Evolutionary conservation across 2,888 invertebrate species (phyloP), one percentile per base, ranked within the genome.

Genomic region (Tenthredo scrophulariae): DNA sequence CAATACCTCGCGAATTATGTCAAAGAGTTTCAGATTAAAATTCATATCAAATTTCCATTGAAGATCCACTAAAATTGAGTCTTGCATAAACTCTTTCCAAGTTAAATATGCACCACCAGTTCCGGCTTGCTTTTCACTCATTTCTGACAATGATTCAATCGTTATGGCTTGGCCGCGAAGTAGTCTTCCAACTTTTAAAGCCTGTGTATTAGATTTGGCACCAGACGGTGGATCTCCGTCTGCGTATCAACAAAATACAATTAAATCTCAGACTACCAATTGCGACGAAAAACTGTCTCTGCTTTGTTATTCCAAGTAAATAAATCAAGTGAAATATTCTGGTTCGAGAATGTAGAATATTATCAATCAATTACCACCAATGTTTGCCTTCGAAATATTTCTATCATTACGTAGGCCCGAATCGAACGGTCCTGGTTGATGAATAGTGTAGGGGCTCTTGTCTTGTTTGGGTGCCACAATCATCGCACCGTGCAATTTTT

Each of bases 21-120:
- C 95, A 88, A 97, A 97, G 43, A 97, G 94, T 4, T 95, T 94
- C 43, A 93, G 93, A 86, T 96, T 94, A 88, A 97, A 96, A 91
- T 97, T 96, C 0, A 97, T 93, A 72, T 94, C 93, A 90, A 97
- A 97, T 87, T 95, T 94, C 84, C 97, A 92, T 10, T 95, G 94
- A 87, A 95, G 95, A 89, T 97, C 97, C 83, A 96, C 95, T 87
- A 97, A 94, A 79, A 97, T 94, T 82, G 95, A 95, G 85, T 95
- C 95, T 0, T 96, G 96, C 74, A 97, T 96, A 82, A 97, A 93
- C 90, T 97, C 96, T 18, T 95, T 95, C 97, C 97, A 97, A 0
- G 96, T 96, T 0, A 95, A 94, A 65, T 94, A 94, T 9, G 93
- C 93, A 29, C 77, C 67, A 7, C 84, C 84, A 22, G 46, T 26